A percentile compares a stretch with the other conserved stretches of the same genome.
phyloP scores from a whole-genome alignment of 2,888 invertebrate species.

The Megalurothrips usitatus region DNA sequence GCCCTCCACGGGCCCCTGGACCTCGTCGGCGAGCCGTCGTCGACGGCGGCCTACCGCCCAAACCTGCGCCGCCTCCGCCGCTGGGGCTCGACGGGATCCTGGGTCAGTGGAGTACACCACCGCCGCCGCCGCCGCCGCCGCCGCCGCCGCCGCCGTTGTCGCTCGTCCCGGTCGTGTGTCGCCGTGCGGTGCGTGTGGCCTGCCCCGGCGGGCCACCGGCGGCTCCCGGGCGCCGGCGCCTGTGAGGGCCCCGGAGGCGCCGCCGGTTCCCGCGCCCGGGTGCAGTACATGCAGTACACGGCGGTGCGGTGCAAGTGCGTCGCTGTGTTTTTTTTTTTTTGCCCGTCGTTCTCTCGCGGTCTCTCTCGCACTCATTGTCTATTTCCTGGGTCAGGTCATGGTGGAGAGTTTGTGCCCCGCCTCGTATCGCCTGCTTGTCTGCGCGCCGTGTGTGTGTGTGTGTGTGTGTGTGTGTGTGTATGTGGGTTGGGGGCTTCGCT shows the following conservation, averaged over 20 bases:
- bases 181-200: not conserved
- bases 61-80: conserved; percentile 62
- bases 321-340: no score
- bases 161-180: not conserved
- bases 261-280: not conserved
- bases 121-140: no score
- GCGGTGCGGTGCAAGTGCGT: not conserved
- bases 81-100: conserved; percentile 71
- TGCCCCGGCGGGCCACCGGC: not conserved
- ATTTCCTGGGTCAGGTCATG: no score
- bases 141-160: no score
- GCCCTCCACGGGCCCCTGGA: conserved; percentile 9
- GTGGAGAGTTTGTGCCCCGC: no score
- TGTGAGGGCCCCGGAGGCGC: not conserved
- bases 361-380: not conserved
- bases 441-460: no score
- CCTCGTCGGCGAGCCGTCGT: not conserved
- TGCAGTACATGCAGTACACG: not conserved
- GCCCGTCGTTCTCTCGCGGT: not conserved
- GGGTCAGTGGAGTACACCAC: no score
- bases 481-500: no score
- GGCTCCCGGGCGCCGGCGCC: not conserved
- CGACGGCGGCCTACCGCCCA: conserved; percentile 41
- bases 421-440: no score
- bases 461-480: no score